A percentile compares a stretch with the other conserved stretches of the same genome.
phyloP scores from a whole-genome alignment of 2,113 vertebrate genomes.

The Trichechus manatus region DNA sequence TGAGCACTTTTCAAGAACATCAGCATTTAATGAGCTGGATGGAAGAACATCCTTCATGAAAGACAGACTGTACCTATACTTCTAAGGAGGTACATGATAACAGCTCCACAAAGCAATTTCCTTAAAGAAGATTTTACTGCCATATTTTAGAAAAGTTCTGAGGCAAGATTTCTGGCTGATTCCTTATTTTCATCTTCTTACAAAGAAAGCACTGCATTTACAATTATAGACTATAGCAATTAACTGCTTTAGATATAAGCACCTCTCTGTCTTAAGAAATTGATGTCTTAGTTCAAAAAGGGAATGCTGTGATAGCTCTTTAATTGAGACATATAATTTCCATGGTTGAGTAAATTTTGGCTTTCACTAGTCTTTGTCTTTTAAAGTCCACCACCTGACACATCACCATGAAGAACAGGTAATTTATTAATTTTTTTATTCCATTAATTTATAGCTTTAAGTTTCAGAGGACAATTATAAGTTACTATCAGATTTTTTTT shows the following conservation, averaged over 20 bases:
- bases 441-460: constrained; percentile 44
- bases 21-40: background rate
- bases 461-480: constrained; percentile 37
- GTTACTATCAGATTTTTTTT: background rate
- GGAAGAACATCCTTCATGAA: background rate
- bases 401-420: background rate
- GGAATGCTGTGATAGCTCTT: background rate
- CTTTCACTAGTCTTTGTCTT: constrained; percentile 45
- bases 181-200: constrained; percentile 35
- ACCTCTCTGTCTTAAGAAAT: background rate
- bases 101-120: background rate
- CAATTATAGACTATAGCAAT: background rate
- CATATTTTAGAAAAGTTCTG: constrained; percentile 13
- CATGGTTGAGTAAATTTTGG: background rate
- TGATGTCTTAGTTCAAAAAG: constrained; percentile 38
- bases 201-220: background rate
- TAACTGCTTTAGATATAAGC: background rate
- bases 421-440: constrained; percentile 2
- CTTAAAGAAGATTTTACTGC: background rate
- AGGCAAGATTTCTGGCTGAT: constrained; percentile 20
- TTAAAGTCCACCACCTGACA: constrained; percentile 47
- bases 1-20: constrained; percentile 5
- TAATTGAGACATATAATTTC: constrained; percentile 63
- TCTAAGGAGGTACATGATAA: background rate
- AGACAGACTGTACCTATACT: background rate